Evolutionary conservation across 2,888 invertebrate genomes (phyloP).

Genomic region (Scaptodrosophila latifasciaeformis): DNA sequence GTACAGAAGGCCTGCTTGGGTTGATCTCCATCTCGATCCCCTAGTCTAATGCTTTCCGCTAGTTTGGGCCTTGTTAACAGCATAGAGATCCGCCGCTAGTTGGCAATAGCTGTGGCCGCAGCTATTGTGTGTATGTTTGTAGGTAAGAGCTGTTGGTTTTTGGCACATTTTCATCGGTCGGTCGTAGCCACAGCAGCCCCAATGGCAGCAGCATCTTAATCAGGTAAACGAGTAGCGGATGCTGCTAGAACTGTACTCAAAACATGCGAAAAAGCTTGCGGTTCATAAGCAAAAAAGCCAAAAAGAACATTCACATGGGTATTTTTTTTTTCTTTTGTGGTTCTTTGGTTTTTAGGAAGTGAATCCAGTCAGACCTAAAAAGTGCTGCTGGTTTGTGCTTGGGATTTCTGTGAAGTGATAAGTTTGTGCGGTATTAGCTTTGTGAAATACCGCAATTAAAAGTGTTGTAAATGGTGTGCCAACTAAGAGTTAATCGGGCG

Average conservation of each 20-base stretch:
- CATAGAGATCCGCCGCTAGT: conserved; percentile 57
- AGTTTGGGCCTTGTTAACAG: conserved; percentile 58
- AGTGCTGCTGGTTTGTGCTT: background rate
- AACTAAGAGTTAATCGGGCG: too few species aligned
- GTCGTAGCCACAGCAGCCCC: conserved; percentile 9
- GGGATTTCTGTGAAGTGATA: conserved; percentile 18
- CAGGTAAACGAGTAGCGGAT: conserved; percentile 55
- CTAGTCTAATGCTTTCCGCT: too few species aligned
- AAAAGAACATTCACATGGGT: background rate
- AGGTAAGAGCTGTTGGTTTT: conserved; percentile 16
- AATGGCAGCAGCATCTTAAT: conserved; percentile 55
- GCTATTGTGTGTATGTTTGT: conserved; percentile 8
- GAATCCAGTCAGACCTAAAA: too few species aligned
- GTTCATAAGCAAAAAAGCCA: conserved; percentile 11
- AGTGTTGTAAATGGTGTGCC: conserved; percentile 23
- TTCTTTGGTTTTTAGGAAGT: too few species aligned
- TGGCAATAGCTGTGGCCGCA: conserved; percentile 12
- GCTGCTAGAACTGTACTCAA: conserved; percentile 62
- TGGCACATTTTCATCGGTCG: conserved; percentile 34
- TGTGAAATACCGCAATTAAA: conserved; percentile 44
- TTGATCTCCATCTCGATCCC: too few species aligned
- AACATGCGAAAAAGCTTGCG: conserved; percentile 22
- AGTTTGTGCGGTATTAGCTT: conserved; percentile 8
- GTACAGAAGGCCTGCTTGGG: conserved; percentile 39
- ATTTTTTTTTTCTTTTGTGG: too few species aligned